Percentiles rank a stretch among this genome's conserved stretches.
Conservation (phyloP, 1,140 invertebrate genomes). For the Anastrepha ludens region DNA sequence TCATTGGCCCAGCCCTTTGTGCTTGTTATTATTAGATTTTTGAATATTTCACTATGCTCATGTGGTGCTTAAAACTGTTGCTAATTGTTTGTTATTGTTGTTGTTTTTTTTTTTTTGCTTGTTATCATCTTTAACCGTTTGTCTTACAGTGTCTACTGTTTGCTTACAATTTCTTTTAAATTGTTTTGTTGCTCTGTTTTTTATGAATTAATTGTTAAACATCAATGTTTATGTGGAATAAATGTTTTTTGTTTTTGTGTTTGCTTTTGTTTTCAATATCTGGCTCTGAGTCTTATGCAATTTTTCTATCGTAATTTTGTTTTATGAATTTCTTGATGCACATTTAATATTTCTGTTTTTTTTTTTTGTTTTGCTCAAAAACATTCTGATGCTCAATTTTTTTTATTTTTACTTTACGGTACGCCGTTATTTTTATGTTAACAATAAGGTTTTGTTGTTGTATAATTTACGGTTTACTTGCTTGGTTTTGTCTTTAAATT, state of each 20-base stretch:
- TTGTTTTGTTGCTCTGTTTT: conserved; percentile 56
- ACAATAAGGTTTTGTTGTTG: conserved; percentile 42
- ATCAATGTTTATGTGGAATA: not conserved
- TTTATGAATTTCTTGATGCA: no score
- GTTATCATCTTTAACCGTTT: not conserved
- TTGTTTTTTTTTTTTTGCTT: not conserved
- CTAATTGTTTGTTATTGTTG: not conserved
- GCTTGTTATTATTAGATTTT: no score
- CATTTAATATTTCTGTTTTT: not conserved
- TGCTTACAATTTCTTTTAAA: conserved; percentile 49
- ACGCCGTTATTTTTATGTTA: not conserved
- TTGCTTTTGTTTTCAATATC: no score
- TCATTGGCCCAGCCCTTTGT: no score
- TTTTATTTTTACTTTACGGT: conserved; percentile 53
- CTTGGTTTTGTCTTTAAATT: conserved; percentile 58
- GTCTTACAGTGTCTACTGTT: not conserved
- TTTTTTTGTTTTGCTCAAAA: not conserved
- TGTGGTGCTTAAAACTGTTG: not conserved
- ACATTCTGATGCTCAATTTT: not conserved
- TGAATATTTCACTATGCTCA: not conserved
- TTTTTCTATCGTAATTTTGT: not conserved
- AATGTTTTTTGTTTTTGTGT: not conserved
- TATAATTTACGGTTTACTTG: conserved; percentile 60
- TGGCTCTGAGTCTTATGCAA: not conserved
- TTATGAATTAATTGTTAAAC: conserved; percentile 61